Conservation (phyloP, 2,888 invertebrate species). For the Pasiphila rectangulata region DNA sequence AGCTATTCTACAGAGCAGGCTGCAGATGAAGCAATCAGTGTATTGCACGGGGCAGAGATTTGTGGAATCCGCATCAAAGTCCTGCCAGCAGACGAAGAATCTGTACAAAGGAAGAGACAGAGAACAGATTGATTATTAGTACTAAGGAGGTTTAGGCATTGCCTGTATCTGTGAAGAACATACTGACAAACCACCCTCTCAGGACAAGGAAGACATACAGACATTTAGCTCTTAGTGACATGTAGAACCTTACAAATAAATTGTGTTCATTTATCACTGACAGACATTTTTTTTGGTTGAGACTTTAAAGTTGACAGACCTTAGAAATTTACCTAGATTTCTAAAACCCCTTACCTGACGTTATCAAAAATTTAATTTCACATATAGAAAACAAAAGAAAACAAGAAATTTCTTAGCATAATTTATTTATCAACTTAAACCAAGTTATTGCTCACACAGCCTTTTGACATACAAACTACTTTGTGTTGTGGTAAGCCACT, state of each 20-base stretch:
- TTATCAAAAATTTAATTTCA: too few relatives aligned
- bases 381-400: too few relatives aligned
- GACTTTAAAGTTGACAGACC: slow-evolving; percentile 2
- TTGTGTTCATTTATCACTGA: neutral
- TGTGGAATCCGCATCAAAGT: slow-evolving; percentile 93
- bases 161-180: slow-evolving; percentile 6
- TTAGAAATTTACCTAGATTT: too few relatives aligned
- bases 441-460: slow-evolving; percentile 62
- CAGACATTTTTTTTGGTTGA: neutral
- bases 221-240: slow-evolving; percentile 19
- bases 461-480: slow-evolving; percentile 36
- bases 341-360: too few relatives aligned
- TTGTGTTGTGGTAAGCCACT: too few relatives aligned
- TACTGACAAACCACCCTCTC: slow-evolving; percentile 13
- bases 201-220: slow-evolving; percentile 24
- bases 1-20: slow-evolving; percentile 89
- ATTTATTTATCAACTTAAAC: slow-evolving; percentile 35
- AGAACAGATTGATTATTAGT: slow-evolving; percentile 34
- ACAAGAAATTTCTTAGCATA: slow-evolving; percentile 1
- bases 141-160: slow-evolving; percentile 30
- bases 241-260: neutral
- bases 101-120: slow-evolving; percentile 47
- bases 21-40: slow-evolving; percentile 86
- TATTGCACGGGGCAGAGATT: slow-evolving; percentile 92
- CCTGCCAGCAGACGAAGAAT: slow-evolving; percentile 89